Conservation (phyloP, 1,140 invertebrate genomes). For the Brachionus rubens region DNA sequence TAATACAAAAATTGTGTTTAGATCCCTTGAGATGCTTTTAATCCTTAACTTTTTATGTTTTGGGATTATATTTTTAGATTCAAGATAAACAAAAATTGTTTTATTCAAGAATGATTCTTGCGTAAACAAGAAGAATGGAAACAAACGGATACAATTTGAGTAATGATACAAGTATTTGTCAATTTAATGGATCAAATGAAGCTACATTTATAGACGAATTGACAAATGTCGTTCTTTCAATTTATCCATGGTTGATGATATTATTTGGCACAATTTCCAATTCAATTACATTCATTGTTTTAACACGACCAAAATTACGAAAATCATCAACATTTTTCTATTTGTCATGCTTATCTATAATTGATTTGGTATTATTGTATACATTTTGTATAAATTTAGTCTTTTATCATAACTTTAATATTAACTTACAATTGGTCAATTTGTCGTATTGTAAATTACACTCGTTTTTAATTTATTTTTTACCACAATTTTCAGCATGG, state of each 20-base stretch:
- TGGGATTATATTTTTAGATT: no score
- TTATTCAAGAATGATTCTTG: no score
- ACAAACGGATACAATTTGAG: no score
- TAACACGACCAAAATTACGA: conserved; percentile 21
- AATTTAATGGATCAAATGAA: neutral
- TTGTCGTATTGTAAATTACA: conserved; percentile 19
- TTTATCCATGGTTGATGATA: conserved; percentile 34
- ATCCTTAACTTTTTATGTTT: no score
- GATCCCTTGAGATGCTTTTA: no score
- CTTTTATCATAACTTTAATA: conserved; percentile 18
- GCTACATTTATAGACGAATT: neutral
- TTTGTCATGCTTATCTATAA: conserved; percentile 29
- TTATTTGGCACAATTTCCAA: conserved; percentile 40
- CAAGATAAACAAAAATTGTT: no score
- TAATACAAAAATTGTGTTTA: no score
- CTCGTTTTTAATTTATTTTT: conserved; percentile 46
- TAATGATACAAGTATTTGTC: no score
- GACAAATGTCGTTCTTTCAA: neutral
- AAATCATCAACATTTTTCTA: conserved; percentile 45
- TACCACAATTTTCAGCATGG: conserved; percentile 44
- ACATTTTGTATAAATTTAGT: conserved; percentile 45
- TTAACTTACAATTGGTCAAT: conserved; percentile 8
- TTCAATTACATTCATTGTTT: conserved; percentile 20
- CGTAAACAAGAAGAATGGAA: no score
- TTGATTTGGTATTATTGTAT: conserved; percentile 14